Percentiles rank a stretch among this genome's conserved stretches.
phyloP scores from a whole-genome alignment of 1,140 invertebrate genomes.

The Cataglyphis hispanica region DNA sequence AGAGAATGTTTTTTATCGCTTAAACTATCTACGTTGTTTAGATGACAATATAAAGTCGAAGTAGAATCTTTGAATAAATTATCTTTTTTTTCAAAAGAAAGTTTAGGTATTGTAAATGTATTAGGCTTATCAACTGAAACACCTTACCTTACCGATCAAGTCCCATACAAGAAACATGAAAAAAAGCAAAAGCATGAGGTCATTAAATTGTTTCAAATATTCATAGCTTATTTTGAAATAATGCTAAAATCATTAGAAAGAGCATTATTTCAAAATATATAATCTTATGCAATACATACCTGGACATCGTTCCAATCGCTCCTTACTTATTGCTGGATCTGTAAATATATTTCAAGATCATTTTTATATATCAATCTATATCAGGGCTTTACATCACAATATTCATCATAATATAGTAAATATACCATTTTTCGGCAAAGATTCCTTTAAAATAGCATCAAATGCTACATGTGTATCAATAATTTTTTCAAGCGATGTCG shows the following conservation, averaged over 20 bases:
- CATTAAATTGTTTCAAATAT: conserved; percentile 56
- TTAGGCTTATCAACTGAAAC: conserved; percentile 65
- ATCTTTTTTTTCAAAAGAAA: conserved; percentile 70
- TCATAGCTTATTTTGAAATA: neutral
- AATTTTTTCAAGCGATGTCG: conserved; percentile 86
- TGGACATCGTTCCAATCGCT: conserved; percentile 70
- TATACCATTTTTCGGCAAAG: conserved; percentile 70
- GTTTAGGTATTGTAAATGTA: conserved; percentile 72
- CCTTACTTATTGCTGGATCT: conserved; percentile 63
- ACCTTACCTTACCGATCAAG: conserved; percentile 88
- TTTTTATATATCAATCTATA: neutral
- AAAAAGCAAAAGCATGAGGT: conserved; percentile 78
- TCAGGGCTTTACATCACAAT: no score
- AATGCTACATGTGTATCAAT: conserved; percentile 91
- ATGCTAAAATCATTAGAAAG: neutral
- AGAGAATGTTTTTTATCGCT: conserved; percentile 41
- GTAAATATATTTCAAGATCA: conserved; percentile 43
- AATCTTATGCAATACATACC: conserved; percentile 74
- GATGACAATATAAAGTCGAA: neutral
- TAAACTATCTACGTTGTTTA: conserved; percentile 22
- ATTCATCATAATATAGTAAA: neutral
- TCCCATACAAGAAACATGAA: conserved; percentile 82
- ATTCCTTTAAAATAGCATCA: conserved; percentile 90
- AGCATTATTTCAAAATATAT: conserved; percentile 1
- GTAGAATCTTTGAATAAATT: conserved; percentile 50